These are phyloP conservation scores for Synanthedon formicaeformis DNA, from an alignment of 2,888 invertebrate genomes.

Conservation along the genomic window DNA sequence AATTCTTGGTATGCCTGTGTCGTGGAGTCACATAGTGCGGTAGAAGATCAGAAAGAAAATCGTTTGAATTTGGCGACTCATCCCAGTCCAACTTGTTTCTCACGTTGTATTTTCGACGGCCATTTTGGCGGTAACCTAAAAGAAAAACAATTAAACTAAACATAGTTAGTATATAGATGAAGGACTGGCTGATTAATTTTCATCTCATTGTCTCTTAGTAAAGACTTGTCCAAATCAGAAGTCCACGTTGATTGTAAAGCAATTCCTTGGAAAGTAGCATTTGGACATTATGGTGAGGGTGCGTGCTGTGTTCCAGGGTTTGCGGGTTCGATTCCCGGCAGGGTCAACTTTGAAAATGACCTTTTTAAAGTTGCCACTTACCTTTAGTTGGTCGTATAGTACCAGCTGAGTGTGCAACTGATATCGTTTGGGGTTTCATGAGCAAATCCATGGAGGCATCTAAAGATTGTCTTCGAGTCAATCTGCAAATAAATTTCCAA, in stretches of 20 bases:
- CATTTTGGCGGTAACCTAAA: constrained; percentile 28
- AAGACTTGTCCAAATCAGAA: no score
- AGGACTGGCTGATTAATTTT: no score
- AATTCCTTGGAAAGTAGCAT: no score
- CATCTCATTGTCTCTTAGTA: no score
- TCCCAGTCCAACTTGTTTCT: constrained; percentile 37
- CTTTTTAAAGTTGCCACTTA: no score
- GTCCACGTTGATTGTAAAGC: no score
- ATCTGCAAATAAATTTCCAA: constrained; percentile 16
- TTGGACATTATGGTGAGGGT: no score
- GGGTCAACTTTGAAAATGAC: no score
- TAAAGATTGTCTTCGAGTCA: constrained; percentile 46
- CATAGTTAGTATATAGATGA: no score
- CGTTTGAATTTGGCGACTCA: constrained; percentile 32
- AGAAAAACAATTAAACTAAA: no score
- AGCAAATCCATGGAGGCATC: constrained; percentile 42
- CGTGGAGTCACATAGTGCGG: constrained; percentile 62
- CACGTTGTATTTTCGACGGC: constrained; percentile 32
- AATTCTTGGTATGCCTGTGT: constrained; percentile 30
- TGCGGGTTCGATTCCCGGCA: no score
- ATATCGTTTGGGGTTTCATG: constrained; percentile 31
- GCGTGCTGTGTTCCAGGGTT: no score
- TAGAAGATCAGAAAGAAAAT: constrained; percentile 52
- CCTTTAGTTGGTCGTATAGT: constrained; percentile 42
- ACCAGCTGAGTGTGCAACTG: constrained; percentile 55